Conservation (phyloP, 2,113 vertebrate genomes). For the Carassius carassius region DNA sequence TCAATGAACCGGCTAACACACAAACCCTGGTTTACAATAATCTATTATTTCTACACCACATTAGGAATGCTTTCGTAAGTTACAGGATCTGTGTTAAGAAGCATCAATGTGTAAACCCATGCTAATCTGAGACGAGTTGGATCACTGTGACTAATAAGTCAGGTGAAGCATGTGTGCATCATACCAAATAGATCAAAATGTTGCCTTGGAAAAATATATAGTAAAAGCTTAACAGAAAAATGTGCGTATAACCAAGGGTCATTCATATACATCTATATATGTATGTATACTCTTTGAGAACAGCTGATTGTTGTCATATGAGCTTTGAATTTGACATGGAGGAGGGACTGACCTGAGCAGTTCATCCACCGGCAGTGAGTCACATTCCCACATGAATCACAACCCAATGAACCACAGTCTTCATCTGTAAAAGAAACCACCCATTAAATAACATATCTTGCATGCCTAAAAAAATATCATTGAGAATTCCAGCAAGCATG, state of each 20-base stretch:
- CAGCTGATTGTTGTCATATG: not conserved
- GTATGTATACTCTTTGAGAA: too few relatives aligned
- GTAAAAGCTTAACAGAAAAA: not conserved
- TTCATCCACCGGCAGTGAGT: conserved; percentile 61
- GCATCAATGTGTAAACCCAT: not conserved
- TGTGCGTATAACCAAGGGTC: too few relatives aligned
- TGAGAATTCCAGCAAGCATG: not conserved
- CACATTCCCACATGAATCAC: conserved; percentile 33
- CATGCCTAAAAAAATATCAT: not conserved
- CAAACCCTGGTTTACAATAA: not conserved
- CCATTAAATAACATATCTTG: not conserved
- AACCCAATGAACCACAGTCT: not conserved
- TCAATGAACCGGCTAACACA: not conserved
- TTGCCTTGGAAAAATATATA: not conserved
- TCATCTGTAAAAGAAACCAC: conserved; percentile 54
- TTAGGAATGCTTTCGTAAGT: not conserved
- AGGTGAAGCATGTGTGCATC: not conserved
- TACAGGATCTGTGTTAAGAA: not conserved
- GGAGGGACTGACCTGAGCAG: conserved; percentile 71
- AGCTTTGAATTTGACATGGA: conserved; percentile 50
- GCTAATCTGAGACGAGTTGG: not conserved
- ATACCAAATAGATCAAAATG: not conserved
- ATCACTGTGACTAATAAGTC: not conserved
- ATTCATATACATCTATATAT: too few relatives aligned
- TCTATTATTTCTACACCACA: not conserved